These are phyloP conservation scores for Trichonephila inaurata DNA, from an alignment of 1,140 invertebrate species.

Conservation along the genomic window DNA sequence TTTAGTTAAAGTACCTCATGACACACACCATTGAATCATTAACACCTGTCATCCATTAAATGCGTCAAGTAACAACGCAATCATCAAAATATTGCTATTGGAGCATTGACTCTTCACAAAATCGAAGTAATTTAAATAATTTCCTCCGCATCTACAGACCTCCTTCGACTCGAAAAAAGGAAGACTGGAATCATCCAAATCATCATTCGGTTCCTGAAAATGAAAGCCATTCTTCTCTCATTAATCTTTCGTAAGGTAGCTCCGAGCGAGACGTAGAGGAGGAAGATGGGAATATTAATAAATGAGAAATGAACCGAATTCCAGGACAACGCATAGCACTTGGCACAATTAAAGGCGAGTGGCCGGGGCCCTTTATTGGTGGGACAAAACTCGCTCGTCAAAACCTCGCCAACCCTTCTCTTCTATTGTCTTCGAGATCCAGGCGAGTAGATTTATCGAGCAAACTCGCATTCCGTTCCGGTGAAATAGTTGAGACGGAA, in stretches of 20 bases:
- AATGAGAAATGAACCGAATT: slow-evolving; percentile 65
- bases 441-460: slow-evolving; percentile 64
- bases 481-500: slow-evolving; percentile 66
- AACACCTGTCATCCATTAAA: background rate
- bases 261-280: background rate
- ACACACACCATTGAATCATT: background rate
- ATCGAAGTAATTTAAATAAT: background rate
- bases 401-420: background rate
- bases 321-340: slow-evolving; percentile 44
- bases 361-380: slow-evolving; percentile 56
- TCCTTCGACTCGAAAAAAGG: background rate
- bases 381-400: slow-evolving; percentile 50
- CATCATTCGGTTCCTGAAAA: slow-evolving; percentile 30
- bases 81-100: background rate
- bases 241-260: slow-evolving; percentile 44
- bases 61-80: background rate
- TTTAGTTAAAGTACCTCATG: background rate
- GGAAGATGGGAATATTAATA: slow-evolving; percentile 60
- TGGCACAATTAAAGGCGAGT: slow-evolving; percentile 57
- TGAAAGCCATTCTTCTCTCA: slow-evolving; percentile 59
- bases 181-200: background rate
- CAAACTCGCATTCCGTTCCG: slow-evolving; percentile 68
- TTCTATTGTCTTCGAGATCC: slow-evolving; percentile 22
- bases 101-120: background rate
- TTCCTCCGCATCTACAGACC: background rate